Conservation (phyloP, 2,113 vertebrate species). For the Ivindomyrus marchei region DNA sequence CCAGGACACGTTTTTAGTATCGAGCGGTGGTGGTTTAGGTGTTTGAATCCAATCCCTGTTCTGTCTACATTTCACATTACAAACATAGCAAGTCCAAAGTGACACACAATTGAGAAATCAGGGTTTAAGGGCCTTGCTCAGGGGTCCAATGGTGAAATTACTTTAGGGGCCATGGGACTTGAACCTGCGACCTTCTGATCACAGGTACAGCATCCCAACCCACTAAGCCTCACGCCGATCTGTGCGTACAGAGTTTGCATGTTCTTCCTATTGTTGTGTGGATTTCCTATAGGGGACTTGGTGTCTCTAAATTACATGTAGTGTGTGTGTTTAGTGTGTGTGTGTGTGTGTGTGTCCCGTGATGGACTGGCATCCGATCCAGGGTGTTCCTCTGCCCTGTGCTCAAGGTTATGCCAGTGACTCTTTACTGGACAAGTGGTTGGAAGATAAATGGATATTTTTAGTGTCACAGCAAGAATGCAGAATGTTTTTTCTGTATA, state of each 20-base stretch:
- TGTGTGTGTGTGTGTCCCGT: neutral
- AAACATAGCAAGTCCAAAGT: neutral
- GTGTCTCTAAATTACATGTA: too few relatives aligned
- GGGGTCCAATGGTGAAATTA: neutral
- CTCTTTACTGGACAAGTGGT: neutral
- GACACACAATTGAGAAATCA: neutral
- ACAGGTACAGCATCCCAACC: neutral
- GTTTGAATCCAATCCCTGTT: neutral
- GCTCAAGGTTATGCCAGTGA: neutral
- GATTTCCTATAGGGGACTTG: neutral
- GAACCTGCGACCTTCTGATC: neutral
- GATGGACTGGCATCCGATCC: neutral
- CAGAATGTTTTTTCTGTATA: neutral
- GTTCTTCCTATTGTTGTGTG: neutral
- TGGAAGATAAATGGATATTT: constrained; percentile 31
- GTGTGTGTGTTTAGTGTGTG: neutral
- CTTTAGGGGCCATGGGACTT: neutral
- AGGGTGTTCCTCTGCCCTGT: neutral
- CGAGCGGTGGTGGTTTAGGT: neutral
- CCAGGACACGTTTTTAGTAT: neutral
- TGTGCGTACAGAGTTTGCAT: neutral
- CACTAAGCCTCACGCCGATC: neutral
- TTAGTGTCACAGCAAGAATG: neutral
- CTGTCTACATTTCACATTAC: neutral
- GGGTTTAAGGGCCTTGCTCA: neutral